Base-by-base conservation (phyloP, 2,888 invertebrate species). In the Phalera bucephala region DNA sequence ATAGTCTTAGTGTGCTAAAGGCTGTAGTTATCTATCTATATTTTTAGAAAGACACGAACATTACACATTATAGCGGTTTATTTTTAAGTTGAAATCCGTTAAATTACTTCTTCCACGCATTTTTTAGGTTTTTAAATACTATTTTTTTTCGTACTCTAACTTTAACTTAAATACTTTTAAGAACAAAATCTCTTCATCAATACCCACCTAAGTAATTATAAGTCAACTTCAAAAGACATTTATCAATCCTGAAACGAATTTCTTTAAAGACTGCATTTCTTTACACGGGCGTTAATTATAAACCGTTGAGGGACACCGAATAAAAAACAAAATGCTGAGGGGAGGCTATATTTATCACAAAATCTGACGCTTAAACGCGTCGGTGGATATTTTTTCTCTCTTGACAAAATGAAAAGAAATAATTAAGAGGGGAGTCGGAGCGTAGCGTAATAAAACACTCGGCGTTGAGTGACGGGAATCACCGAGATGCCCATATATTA, bases 391-490 rank as follows among this genome's bases (percentile, higher is more conserved):
- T 78, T 79, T 82, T 80, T 78, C 66, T 60, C 46, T 68, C 53
- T 65, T 62, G 57, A 71, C 69, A 69, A 72, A 84, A 82, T 70
- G 71, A 75, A 78, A 72, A 76, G 70, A 80, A 84, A 86, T 87
- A 87, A 87, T 87, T 86, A 86, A 80, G 77, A 74, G 67, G 71
- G 56, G 81, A 83, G 78, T 61, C 76, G 83, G 69, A 63, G 71
- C 80, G 68, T 50, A 57, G 67, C 63, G 84, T 81, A 86, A 85
- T 86, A 86, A 87, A 86, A 85, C 75, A 86, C 81, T 74, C 59
- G 14, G 52, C 64, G 79, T 64, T 75, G 86, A 84, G 64, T 79
- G 87, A 85, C 76, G 65, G 68, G 72, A 61, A 64, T 71, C 69
- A 57, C 58, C 64, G 49, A 61, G 64, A 67, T 60, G 43, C 58